Evolutionary conservation across 2,113 vertebrate species (phyloP), one percentile per base, ranked within the genome.

Genomic region (Epinephelus cyanopodus): DNA sequence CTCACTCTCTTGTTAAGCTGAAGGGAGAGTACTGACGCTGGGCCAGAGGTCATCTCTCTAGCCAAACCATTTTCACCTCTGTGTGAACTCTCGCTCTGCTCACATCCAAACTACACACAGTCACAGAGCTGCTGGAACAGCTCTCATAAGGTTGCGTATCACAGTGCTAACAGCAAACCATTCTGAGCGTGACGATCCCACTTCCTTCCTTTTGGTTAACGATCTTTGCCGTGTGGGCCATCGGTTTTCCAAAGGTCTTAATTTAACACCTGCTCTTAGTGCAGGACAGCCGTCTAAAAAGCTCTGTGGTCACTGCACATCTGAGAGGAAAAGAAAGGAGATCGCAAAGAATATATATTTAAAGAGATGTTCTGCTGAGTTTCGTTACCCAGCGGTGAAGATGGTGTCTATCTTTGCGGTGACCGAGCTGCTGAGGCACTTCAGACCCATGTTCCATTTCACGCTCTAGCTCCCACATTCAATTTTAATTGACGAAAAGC

Each of bases 401-500:
- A 74, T 56, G 37, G 66, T 83, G 21, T 61, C 62, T 74, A 45
- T 88, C 77, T 85, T 78, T n/a, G 81, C 52, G 58, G 37, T 74
- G 75, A 75, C 71, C 6, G 29, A 73, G 65, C 70, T 57, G 65
- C 73, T 3, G 53, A 56, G 63, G 82, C 83, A 69, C 83, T 88
- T 87, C 79, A 85, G 73, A 82, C 45, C 78, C 77, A 72, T 89
- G 87, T 88, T 89, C 77, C 82, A 92, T 92, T 91, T 92, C 89
- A 92, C 50, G 87, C 87, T 91, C 88, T 53, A 80, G 67, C 81
- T 85, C 81, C 77, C 61, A 42, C 87, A 82, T 94, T 91, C 87
- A 90, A 77, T 85, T 91, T 93, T 90, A 92, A 94, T 90, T 85
- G 81, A 83, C 76, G 71, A 69, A 82, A 84, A 79, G 21, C 19